phyloP scores from a whole-genome alignment of 2,797 vertebrate genomes.

The Sebastes steindachneri region DNA sequence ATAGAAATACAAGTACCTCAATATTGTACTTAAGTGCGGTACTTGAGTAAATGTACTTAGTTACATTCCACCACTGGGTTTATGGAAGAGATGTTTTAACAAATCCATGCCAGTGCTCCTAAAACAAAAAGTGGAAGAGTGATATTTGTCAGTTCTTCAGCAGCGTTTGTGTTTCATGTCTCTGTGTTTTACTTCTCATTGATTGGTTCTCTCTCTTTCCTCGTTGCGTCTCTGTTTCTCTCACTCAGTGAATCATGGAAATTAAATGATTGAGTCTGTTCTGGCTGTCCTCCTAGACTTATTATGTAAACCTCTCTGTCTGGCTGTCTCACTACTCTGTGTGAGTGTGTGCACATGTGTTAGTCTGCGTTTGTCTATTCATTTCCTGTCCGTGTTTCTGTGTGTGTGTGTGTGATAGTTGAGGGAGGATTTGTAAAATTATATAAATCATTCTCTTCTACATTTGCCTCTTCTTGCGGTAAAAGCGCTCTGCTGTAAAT shows the following conservation, averaged over 20 bases:
- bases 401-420: not conserved
- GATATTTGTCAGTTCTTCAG: not conserved
- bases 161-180: not conserved
- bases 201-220: not conserved
- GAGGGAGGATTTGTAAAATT: not conserved
- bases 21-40: not conserved
- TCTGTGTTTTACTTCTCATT: not conserved
- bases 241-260: conserved; percentile 73
- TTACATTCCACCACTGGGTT: not conserved
- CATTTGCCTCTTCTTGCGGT: not conserved
- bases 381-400: conserved; percentile 26
- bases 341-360: not conserved
- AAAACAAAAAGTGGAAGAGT: not conserved
- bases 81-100: not conserved
- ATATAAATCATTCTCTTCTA: not conserved
- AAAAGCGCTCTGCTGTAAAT: not conserved
- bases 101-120: not conserved
- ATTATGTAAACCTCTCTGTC: conserved; percentile 75
- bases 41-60: not conserved
- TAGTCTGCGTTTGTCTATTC: conserved; percentile 4
- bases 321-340: conserved; percentile 34
- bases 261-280: conserved; percentile 67
- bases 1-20: not conserved
- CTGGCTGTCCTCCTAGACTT: conserved; percentile 69
- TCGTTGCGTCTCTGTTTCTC: not conserved